A percentile compares a stretch with the other conserved stretches of the same genome.
phyloP scores from a whole-genome alignment of 2,888 invertebrate species.

The Laspeyria flexula region DNA sequence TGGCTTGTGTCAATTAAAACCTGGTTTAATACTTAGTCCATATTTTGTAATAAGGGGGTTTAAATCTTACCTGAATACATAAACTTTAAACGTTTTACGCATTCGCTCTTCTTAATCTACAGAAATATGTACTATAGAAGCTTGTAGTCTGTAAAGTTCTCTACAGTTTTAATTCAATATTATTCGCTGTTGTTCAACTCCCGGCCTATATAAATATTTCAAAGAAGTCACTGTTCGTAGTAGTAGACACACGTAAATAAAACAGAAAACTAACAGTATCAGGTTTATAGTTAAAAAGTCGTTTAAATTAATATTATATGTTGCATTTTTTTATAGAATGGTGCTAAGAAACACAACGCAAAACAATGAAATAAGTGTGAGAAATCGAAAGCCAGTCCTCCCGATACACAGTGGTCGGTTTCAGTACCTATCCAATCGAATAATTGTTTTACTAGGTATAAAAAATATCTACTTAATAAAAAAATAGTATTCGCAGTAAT shows the following conservation, averaged over 20 bases:
- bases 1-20: too few relatives aligned
- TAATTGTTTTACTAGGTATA: too few relatives aligned
- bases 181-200: constrained; percentile 10
- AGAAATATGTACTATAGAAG: constrained; percentile 14
- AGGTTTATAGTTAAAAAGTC: neutral
- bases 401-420: too few relatives aligned
- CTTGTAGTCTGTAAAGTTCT: constrained; percentile 21
- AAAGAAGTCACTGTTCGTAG: constrained; percentile 36
- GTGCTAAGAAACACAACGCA: neutral
- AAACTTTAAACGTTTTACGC: constrained; percentile 16
- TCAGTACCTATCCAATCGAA: too few relatives aligned
- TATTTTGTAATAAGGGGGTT: too few relatives aligned
- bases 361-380: neutral
- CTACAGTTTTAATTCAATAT: constrained; percentile 10
- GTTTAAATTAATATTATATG: neutral
- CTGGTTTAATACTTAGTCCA: too few relatives aligned
- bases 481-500: too few relatives aligned
- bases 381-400: too few relatives aligned
- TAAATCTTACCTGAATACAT: constrained; percentile 22
- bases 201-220: constrained; percentile 26
- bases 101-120: constrained; percentile 18
- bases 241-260: constrained; percentile 26
- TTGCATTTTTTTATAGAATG: constrained; percentile 1
- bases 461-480: too few relatives aligned
- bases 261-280: constrained; percentile 19